phyloP scores from a whole-genome alignment of 2,797 vertebrate genomes.

The Macropodus opercularis region DNA sequence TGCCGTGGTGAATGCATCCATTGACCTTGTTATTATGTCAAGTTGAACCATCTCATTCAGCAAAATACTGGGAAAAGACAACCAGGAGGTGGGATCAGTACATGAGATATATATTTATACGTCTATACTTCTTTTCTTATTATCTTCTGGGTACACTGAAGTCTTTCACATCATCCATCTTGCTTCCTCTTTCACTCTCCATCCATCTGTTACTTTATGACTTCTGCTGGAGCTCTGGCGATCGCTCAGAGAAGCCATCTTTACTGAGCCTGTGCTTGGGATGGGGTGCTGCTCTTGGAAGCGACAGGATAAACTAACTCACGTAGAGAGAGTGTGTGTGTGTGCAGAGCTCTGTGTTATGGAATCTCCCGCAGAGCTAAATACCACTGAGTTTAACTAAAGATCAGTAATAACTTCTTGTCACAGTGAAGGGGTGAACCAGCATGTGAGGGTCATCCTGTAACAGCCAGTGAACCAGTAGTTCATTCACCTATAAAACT shows the following conservation, averaged over 20 bases:
- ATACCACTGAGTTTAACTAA: constrained; percentile 10
- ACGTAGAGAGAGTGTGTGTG: neutral
- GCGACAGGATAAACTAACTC: constrained; percentile 21
- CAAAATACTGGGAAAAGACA: constrained; percentile 5
- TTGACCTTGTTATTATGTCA: neutral
- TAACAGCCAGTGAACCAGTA: constrained; percentile 1
- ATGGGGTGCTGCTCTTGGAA: constrained; percentile 39
- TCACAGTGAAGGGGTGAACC: neutral
- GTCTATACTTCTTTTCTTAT: too few species aligned
- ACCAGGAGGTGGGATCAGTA: constrained; percentile 2
- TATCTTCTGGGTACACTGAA: too few species aligned
- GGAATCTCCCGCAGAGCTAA: constrained; percentile 10
- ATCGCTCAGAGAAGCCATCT: constrained; percentile 11
- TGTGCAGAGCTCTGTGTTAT: constrained; percentile 17
- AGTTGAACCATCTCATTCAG: constrained; percentile 5
- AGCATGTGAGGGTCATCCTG: neutral
- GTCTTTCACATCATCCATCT: neutral
- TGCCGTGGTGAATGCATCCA: neutral
- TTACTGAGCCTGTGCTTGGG: constrained; percentile 21
- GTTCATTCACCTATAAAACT: constrained; percentile 5
- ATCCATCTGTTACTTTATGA: constrained; percentile 16
- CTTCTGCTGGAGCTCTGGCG: constrained; percentile 16
- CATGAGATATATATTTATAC: too few species aligned
- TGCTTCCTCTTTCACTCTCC: neutral
- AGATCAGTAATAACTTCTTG: neutral